phyloP scores from a whole-genome alignment of 1,140 invertebrate species.

The Caenorhabditis tropicalis region DNA sequence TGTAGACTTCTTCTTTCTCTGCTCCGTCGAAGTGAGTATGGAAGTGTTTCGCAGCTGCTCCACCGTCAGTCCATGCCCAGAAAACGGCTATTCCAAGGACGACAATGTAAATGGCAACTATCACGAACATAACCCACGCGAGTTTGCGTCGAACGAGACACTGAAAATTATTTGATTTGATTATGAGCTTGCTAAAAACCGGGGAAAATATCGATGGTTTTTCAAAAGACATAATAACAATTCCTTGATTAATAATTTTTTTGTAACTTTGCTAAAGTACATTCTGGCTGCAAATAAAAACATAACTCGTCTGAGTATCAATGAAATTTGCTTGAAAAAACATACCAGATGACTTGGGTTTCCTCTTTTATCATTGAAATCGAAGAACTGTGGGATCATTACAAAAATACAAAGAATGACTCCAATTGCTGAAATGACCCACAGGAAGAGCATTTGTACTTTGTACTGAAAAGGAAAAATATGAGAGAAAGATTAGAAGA shows the following conservation, averaged over 20 bases:
- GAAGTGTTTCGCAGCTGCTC: slow-evolving; percentile 25
- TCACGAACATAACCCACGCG: slow-evolving; percentile 41
- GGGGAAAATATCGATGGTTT: not conserved
- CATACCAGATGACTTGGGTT: slow-evolving; percentile 53
- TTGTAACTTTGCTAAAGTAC: too few species aligned
- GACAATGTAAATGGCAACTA: slow-evolving; percentile 20
- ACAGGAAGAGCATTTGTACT: slow-evolving; percentile 49
- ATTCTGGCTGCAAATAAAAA: too few species aligned
- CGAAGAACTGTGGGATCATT: slow-evolving; percentile 53
- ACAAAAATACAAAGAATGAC: slow-evolving; percentile 51
- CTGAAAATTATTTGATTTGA: slow-evolving; percentile 6
- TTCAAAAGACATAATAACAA: not conserved
- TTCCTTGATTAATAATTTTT: too few species aligned
- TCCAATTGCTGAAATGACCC: slow-evolving; percentile 44
- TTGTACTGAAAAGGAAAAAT: slow-evolving; percentile 46
- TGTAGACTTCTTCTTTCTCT: slow-evolving; percentile 37
- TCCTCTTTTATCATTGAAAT: slow-evolving; percentile 53
- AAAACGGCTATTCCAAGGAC: slow-evolving; percentile 12
- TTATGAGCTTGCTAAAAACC: not conserved
- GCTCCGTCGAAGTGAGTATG: slow-evolving; percentile 26
- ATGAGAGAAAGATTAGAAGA: not conserved
- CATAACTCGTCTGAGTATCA: not conserved
- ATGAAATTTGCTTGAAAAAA: not conserved
- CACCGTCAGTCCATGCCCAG: slow-evolving; percentile 43
- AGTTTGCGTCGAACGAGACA: slow-evolving; percentile 47